A percentile compares a stretch with the other conserved stretches of the same genome.
These are phyloP conservation scores for Drosophila lacicola DNA, from an alignment of 2,888 invertebrate species.

Conservation along the genomic window DNA sequence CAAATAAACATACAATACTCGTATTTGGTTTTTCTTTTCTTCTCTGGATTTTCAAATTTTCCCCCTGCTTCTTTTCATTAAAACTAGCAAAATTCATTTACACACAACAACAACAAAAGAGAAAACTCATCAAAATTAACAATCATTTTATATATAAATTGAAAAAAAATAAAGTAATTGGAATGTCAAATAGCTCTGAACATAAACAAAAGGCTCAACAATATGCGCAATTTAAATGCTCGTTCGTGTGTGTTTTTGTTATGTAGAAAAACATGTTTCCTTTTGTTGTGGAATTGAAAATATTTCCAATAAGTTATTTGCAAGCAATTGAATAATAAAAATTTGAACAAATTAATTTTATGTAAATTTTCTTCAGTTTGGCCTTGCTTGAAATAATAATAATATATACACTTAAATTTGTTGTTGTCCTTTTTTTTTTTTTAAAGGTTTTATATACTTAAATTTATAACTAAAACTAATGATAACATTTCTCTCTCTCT, in stretches of 20 bases:
- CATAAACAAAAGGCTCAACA: conserved; percentile 24
- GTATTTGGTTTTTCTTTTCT: conserved; percentile 57
- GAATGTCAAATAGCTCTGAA: conserved; percentile 39
- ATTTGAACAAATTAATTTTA: background rate
- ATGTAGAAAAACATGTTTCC: conserved; percentile 8
- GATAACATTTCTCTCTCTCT: conserved; percentile 64
- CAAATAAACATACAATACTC: conserved; percentile 64
- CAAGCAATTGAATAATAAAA: background rate
- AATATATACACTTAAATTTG: conserved; percentile 54
- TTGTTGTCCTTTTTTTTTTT: conserved; percentile 18
- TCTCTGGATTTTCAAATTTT: conserved; percentile 18
- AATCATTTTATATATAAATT: conserved; percentile 21
- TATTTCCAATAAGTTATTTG: background rate
- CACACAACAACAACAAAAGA: conserved; percentile 41
- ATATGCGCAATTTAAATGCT: conserved; percentile 27
- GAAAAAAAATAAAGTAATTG: conserved; percentile 32
- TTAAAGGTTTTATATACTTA: conserved; percentile 55
- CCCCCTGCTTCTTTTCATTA: conserved; percentile 18
- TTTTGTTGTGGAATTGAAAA: background rate
- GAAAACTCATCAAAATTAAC: conserved; percentile 43
- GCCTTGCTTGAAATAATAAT: conserved; percentile 51
- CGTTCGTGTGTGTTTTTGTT: conserved; percentile 3
- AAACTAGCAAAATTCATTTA: conserved; percentile 59
- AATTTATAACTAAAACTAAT: conserved; percentile 77
- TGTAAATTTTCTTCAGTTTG: conserved; percentile 6